Evolutionary conservation across 2,797 vertebrate genomes (phyloP).

Genomic region (Poeciliopsis infans): DNA sequence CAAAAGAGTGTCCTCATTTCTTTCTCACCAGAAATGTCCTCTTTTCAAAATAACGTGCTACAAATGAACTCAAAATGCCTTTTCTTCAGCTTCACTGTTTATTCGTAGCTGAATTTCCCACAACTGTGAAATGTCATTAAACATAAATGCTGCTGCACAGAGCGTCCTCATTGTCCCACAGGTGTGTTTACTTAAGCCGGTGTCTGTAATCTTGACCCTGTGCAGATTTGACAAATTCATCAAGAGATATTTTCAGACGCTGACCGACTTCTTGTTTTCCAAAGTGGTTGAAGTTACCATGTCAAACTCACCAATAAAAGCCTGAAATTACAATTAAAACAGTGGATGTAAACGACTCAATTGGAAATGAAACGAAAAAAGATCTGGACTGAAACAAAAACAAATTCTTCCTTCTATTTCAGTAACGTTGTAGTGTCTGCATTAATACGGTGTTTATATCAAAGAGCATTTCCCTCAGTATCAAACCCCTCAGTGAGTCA

Average conservation of each 20-base stretch:
- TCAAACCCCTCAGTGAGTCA: conserved; percentile 22
- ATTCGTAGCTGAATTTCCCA: not conserved
- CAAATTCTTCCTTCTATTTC: conserved; percentile 9
- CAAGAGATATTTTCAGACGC: not conserved
- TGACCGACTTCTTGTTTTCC: not conserved
- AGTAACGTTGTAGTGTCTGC: not conserved
- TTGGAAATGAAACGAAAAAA: not conserved
- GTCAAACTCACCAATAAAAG: not conserved
- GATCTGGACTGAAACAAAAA: not conserved
- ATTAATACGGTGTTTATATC: conserved; percentile 18
- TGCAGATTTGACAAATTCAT: not conserved
- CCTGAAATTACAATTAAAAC: not conserved
- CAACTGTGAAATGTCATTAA: not conserved
- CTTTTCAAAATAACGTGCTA: not conserved
- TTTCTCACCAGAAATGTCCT: not conserved
- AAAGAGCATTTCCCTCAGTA: conserved; percentile 27
- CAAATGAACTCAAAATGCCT: not conserved
- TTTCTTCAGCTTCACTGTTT: not conserved
- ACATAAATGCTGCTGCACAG: not conserved
- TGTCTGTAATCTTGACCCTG: not conserved
- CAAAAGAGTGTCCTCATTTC: not conserved
- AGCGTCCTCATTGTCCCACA: not conserved
- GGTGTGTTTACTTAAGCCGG: not conserved
- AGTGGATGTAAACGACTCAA: not conserved
- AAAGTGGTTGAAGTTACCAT: not conserved